Percentiles rank a stretch among this genome's conserved stretches.
Conservation (phyloP, 2,797 vertebrate species). For the Anguilla marmorata region DNA sequence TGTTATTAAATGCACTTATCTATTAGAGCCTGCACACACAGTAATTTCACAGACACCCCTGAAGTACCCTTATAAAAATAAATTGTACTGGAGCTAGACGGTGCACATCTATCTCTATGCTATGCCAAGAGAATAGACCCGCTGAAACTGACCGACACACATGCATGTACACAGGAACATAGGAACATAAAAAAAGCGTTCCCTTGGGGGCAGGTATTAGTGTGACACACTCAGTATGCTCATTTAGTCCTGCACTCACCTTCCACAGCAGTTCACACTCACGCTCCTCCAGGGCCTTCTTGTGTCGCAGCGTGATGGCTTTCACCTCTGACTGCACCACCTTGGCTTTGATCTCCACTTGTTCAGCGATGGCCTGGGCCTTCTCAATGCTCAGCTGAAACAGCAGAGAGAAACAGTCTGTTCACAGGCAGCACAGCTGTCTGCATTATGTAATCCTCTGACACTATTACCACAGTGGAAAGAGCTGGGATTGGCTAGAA, state of each 20-base stretch:
- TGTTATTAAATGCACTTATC: neutral
- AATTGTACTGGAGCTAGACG: neutral
- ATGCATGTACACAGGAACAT: neutral
- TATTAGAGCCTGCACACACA: too few relatives aligned
- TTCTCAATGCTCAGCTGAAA: conserved; percentile 94
- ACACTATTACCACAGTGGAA: neutral
- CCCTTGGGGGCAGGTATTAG: neutral
- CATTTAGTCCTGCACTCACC: conserved; percentile 67
- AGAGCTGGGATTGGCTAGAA: neutral
- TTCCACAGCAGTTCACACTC: conserved; percentile 98
- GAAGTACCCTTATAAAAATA: neutral
- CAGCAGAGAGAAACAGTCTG: conserved; percentile 27
- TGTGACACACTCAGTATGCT: neutral
- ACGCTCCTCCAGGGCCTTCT: conserved; percentile 93
- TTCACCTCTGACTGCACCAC: conserved; percentile 97
- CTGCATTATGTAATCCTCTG: neutral
- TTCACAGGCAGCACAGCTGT: neutral
- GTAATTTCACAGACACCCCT: neutral
- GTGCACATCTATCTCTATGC: neutral
- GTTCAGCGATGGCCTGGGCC: conserved; percentile 93
- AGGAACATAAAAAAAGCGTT: neutral
- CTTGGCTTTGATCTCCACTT: conserved; percentile 97
- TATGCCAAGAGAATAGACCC: neutral
- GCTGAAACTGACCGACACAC: neutral
- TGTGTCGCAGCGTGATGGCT: conserved; percentile 88